Percentiles rank a stretch among this genome's conserved stretches.
Conservation (phyloP, 1,140 invertebrate species). For the Drosophila mayri region DNA sequence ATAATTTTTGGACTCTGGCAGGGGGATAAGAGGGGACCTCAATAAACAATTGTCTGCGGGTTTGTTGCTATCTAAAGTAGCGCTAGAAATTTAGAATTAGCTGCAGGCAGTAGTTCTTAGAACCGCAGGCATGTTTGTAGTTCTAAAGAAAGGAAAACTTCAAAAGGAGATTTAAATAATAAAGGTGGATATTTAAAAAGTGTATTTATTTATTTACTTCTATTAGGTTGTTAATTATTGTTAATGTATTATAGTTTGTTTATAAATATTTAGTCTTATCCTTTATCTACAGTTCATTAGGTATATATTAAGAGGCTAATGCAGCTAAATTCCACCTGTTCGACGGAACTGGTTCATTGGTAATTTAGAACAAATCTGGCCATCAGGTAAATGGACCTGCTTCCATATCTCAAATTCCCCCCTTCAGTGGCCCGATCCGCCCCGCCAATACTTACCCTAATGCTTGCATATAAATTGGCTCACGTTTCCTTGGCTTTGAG, state of each 20-base stretch:
- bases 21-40: conserved; percentile 2
- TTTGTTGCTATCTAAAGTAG: conserved; percentile 10
- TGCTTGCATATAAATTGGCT: conserved; percentile 83
- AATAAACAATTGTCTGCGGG: conserved; percentile 50
- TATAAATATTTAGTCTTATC: background rate
- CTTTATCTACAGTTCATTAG: no score
- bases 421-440: background rate
- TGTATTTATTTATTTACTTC: no score
- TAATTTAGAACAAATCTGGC: conserved; percentile 53
- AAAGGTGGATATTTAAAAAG: no score
- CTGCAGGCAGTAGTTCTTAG: background rate
- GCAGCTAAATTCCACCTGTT: background rate
- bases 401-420: conserved; percentile 33
- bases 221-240: background rate
- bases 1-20: conserved; percentile 53
- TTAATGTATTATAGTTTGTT: background rate
- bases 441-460: conserved; percentile 52
- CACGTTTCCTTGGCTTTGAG: conserved; percentile 82
- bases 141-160: background rate
- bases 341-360: conserved; percentile 28
- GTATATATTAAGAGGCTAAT: background rate
- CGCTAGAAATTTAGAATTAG: background rate
- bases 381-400: conserved; percentile 72
- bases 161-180: background rate
- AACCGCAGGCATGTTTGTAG: background rate